Percentiles rank a stretch among this genome's conserved stretches.
Conservation (phyloP, 2,113 vertebrate species). For the Coturnix japonica region DNA sequence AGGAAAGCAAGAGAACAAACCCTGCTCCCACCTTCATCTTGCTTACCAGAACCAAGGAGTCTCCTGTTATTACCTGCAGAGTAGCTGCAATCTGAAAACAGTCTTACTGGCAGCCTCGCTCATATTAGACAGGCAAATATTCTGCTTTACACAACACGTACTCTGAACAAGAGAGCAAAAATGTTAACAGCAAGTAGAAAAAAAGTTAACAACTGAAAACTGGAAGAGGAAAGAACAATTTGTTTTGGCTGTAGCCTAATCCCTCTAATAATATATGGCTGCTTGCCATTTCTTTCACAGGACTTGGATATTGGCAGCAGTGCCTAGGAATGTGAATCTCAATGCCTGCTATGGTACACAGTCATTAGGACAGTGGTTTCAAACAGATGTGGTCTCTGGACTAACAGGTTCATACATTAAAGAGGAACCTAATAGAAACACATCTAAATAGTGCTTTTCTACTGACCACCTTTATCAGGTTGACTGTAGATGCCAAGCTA, state of each 20-base stretch:
- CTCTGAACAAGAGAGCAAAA: not conserved
- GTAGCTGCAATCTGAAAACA: not conserved
- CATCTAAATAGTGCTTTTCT: not conserved
- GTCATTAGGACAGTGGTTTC: not conserved
- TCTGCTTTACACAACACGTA: not conserved
- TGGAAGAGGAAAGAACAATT: not conserved
- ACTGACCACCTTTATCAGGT: not conserved
- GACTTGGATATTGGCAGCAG: not conserved
- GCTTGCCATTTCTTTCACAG: not conserved
- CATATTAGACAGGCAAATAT: not conserved
- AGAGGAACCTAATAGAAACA: not conserved
- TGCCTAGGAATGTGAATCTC: not conserved
- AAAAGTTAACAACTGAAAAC: conserved; percentile 9
- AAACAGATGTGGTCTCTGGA: not conserved
- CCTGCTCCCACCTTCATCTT: not conserved
- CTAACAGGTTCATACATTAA: not conserved
- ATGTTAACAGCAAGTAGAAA: not conserved
- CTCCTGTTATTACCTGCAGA: not conserved
- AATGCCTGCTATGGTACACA: not conserved
- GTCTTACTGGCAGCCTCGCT: not conserved
- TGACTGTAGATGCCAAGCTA: not conserved
- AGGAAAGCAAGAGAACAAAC: not conserved
- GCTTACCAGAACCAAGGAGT: not conserved
- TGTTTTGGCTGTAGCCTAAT: conserved; percentile 1
- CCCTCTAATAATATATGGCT: conserved; percentile 1